These are phyloP conservation scores for Cenopis cana DNA, from an alignment of 2,888 invertebrate species.

Conservation along the genomic window DNA sequence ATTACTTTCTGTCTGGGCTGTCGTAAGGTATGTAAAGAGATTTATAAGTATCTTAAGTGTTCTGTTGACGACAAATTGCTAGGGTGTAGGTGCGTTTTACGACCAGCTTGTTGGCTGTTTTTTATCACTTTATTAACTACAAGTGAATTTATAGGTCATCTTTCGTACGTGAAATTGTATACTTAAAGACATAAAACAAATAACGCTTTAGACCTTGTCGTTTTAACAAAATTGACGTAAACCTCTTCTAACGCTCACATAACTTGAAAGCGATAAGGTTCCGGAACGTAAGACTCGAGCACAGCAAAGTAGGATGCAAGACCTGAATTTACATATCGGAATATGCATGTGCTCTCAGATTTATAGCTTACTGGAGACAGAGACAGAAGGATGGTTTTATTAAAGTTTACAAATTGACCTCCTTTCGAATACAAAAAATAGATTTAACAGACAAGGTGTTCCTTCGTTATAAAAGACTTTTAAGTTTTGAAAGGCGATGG, in stretches of 20 bases:
- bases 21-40: conserved; percentile 16
- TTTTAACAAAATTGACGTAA: neutral
- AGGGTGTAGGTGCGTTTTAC: conserved; percentile 23
- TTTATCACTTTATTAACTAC: conserved; percentile 32
- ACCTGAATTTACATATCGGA: conserved; percentile 28
- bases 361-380: neutral
- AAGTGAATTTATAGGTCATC: conserved; percentile 4
- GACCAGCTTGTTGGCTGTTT: conserved; percentile 30
- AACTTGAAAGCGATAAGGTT: conserved; percentile 5
- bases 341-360: conserved; percentile 9
- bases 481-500: too few relatives aligned
- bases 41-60: conserved; percentile 43
- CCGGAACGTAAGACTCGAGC: conserved; percentile 1
- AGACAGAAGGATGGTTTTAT: neutral
- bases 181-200: neutral
- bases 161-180: neutral
- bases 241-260: neutral
- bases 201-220: neutral
- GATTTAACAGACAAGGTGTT: too few relatives aligned
- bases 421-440: too few relatives aligned
- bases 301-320: conserved; percentile 13
- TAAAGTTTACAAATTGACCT: neutral
- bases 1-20: neutral
- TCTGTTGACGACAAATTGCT: conserved; percentile 41
- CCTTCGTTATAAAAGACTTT: too few relatives aligned